Conservation (phyloP, 64 coral and sea anemone species). For the Montipora foliosa region DNA sequence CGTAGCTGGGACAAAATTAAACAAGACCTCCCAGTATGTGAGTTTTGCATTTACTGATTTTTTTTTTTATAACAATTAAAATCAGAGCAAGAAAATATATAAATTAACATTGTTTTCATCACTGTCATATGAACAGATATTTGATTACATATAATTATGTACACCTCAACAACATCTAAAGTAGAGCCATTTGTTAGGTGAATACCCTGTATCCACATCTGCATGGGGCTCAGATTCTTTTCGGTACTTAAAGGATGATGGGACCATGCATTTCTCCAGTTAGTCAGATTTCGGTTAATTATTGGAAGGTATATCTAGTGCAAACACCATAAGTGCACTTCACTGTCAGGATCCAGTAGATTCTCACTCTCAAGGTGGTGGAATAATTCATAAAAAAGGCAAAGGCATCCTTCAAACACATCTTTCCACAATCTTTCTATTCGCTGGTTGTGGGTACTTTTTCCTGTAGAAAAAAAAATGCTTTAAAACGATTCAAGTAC, state of each 20-base stretch:
- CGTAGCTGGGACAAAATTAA: background rate
- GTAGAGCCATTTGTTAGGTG: background rate
- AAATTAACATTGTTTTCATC: background rate
- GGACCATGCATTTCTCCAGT: slow-evolving; percentile 65
- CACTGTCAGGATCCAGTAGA: slow-evolving; percentile 49
- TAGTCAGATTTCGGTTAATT: slow-evolving; percentile 42
- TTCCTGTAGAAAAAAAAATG: background rate
- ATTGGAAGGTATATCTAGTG: slow-evolving; percentile 52
- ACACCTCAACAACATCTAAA: background rate
- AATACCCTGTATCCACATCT: slow-evolving; percentile 53
- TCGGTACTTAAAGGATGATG: slow-evolving; percentile 67
- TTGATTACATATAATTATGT: too few species aligned
- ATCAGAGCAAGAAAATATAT: slow-evolving; percentile 16
- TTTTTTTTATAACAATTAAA: slow-evolving; percentile 2
- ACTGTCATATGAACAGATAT: too few species aligned
- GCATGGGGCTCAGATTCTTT: slow-evolving; percentile 47
- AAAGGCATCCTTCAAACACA: slow-evolving; percentile 22
- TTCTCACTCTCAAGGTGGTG: slow-evolving; percentile 31
- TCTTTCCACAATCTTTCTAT: background rate
- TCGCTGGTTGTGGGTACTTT: background rate
- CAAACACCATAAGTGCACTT: slow-evolving; percentile 56
- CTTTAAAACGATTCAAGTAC: slow-evolving; percentile 18
- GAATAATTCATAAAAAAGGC: slow-evolving; percentile 31
- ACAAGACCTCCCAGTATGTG: background rate
- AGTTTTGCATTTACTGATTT: slow-evolving; percentile 9